phyloP scores from a whole-genome alignment of 53 echinoderm and acorn worm genomes.

The Arbacia lixula region DNA sequence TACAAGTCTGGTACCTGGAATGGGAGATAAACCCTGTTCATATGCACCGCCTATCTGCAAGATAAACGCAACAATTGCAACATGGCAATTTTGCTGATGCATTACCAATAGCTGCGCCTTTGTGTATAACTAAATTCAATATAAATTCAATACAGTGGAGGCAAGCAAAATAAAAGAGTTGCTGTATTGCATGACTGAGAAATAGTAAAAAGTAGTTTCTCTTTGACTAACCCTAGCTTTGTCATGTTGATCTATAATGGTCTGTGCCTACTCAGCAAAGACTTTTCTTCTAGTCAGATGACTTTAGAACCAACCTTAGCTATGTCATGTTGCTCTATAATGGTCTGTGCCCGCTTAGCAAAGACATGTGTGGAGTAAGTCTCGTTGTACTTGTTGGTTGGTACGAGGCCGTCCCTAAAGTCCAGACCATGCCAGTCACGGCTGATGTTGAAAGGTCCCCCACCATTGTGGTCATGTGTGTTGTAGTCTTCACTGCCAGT shows the following conservation, averaged over 20 bases:
- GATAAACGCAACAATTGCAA: too few relatives aligned
- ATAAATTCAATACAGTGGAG: too few relatives aligned
- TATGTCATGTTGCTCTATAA: slow-evolving; percentile 74
- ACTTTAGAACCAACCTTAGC: slow-evolving; percentile 53
- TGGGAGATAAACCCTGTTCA: too few relatives aligned
- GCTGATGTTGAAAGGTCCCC: neutral
- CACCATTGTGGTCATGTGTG: neutral
- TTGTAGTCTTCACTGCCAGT: slow-evolving; percentile 1
- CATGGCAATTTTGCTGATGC: too few relatives aligned
- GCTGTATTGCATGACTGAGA: too few relatives aligned
- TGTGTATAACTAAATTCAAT: too few relatives aligned
- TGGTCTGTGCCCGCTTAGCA: slow-evolving; percentile 63
- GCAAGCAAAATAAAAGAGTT: too few relatives aligned
- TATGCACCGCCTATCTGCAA: too few relatives aligned
- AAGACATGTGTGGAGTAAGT: slow-evolving; percentile 77
- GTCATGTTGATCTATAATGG: slow-evolving; percentile 72
- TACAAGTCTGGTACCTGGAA: too few relatives aligned
- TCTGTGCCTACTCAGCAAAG: slow-evolving; percentile 68
- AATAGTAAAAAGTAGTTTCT: too few relatives aligned
- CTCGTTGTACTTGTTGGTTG: slow-evolving; percentile 35
- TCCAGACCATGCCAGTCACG: slow-evolving; percentile 55
- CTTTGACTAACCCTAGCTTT: slow-evolving; percentile 64
- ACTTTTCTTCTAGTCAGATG: slow-evolving; percentile 9
- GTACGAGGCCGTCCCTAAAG: slow-evolving; percentile 62
- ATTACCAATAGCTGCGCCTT: too few relatives aligned